Evolutionary conservation across 2,797 vertebrate species (phyloP).

Genomic region (Manis crassicaudata): DNA sequence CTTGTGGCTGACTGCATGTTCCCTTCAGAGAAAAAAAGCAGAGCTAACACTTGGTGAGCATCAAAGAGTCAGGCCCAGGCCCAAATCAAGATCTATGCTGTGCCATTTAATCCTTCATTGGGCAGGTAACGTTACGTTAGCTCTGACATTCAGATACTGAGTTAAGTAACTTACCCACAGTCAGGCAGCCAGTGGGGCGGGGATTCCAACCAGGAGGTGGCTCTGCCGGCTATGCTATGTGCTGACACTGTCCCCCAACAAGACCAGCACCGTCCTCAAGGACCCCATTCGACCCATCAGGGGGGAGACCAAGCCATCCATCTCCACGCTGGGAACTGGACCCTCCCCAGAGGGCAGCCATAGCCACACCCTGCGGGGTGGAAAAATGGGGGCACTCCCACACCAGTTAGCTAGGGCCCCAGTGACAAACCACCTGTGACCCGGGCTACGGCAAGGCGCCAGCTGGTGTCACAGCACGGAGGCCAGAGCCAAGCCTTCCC

Average conservation of each 20-base stretch:
- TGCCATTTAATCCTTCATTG: accelerated
- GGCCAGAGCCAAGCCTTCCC: neutral
- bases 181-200: neutral
- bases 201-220: no score
- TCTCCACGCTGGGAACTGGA: neutral
- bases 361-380: neutral
- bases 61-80: neutral
- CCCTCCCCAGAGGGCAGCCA: neutral
- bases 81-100: accelerated
- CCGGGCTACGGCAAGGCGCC: neutral
- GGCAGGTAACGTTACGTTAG: neutral
- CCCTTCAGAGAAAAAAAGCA: neutral
- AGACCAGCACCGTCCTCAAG: neutral
- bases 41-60: no score
- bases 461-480: accelerated
- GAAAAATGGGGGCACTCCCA: neutral
- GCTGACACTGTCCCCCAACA: neutral
- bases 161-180: neutral
- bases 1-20: neutral
- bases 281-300: neutral
- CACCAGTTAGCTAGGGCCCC: neutral
- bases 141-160: neutral
- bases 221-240: no score
- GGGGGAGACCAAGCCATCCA: accelerated
- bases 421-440: no score